These are phyloP conservation scores for Acanthornis magna DNA, from an alignment of 2,797 vertebrate species.

Conservation along the genomic window DNA sequence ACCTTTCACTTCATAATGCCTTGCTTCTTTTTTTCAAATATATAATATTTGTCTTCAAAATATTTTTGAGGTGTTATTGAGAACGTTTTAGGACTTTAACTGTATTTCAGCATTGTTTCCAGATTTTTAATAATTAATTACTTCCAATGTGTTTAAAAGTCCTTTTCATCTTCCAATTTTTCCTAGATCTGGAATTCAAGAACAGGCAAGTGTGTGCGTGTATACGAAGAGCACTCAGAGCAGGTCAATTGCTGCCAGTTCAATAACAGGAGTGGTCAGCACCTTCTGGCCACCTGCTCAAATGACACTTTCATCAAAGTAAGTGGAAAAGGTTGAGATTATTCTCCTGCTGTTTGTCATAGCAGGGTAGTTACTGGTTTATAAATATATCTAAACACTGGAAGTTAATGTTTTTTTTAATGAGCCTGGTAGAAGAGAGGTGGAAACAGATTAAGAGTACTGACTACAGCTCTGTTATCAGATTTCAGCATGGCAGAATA, in stretches of 20 bases:
- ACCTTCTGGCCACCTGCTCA: conserved; percentile 91
- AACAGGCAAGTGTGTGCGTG: conserved; percentile 74
- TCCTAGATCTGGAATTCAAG: conserved; percentile 87
- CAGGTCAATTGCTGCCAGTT: conserved; percentile 95
- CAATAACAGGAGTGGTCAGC: conserved; percentile 76
- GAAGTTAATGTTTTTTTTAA: not conserved
- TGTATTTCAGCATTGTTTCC: not conserved
- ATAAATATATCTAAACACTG: not conserved
- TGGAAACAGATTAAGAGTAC: not conserved
- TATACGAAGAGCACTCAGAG: conserved; percentile 86
- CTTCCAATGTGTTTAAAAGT: not conserved
- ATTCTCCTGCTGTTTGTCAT: conserved; percentile 58
- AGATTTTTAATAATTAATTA: not conserved
- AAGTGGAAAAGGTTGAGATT: conserved; percentile 47
- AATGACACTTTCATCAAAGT: conserved; percentile 87
- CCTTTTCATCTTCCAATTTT: not conserved
- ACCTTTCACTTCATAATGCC: not conserved
- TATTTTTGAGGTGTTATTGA: not conserved
- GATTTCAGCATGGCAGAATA: not conserved
- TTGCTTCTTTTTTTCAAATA: not conserved
- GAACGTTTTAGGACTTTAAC: not conserved
- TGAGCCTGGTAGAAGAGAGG: not conserved
- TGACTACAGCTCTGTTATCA: not conserved
- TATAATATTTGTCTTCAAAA: not conserved
- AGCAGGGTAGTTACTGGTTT: not conserved